phyloP scores from a whole-genome alignment of 2,797 vertebrate genomes.

The Tachyglossus aculeatus region DNA sequence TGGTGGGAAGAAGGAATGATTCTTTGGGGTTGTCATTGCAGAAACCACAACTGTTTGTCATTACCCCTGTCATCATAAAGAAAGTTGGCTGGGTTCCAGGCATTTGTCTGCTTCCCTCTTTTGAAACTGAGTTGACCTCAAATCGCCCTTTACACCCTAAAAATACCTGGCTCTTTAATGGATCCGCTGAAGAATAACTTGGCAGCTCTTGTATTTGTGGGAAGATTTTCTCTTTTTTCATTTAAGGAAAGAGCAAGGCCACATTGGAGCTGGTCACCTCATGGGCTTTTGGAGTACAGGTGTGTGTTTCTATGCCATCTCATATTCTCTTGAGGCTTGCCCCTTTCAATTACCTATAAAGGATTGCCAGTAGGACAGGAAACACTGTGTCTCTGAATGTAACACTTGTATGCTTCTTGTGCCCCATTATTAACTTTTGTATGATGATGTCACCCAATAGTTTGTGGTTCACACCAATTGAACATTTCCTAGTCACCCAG shows the following conservation, averaged over 20 bases:
- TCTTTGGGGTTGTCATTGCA: too few relatives aligned
- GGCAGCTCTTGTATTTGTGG: not conserved
- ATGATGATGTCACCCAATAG: constrained; percentile 58
- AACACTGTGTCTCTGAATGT: constrained; percentile 53
- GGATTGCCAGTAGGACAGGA: constrained; percentile 22
- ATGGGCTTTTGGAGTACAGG: not conserved
- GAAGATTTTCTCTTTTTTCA: not conserved
- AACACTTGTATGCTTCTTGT: constrained; percentile 47
- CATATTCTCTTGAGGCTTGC: constrained; percentile 67
- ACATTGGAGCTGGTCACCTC: not conserved
- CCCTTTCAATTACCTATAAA: constrained; percentile 54
- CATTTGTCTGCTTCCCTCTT: not conserved
- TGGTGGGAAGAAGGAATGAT: too few relatives aligned
- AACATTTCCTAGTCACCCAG: constrained; percentile 56
- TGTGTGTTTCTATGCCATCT: constrained; percentile 37
- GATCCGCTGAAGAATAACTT: not conserved
- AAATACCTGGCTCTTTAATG: not conserved
- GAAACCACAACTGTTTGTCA: too few relatives aligned
- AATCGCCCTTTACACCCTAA: not conserved
- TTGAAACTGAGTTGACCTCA: constrained; percentile 6
- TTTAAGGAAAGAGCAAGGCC: not conserved
- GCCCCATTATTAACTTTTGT: constrained; percentile 53
- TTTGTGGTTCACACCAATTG: constrained; percentile 46
- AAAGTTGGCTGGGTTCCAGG: not conserved
- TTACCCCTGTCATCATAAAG: too few relatives aligned